Evolutionary conservation across 1,140 invertebrate genomes (phyloP).

Genomic region (Drosophila ironensis): DNA sequence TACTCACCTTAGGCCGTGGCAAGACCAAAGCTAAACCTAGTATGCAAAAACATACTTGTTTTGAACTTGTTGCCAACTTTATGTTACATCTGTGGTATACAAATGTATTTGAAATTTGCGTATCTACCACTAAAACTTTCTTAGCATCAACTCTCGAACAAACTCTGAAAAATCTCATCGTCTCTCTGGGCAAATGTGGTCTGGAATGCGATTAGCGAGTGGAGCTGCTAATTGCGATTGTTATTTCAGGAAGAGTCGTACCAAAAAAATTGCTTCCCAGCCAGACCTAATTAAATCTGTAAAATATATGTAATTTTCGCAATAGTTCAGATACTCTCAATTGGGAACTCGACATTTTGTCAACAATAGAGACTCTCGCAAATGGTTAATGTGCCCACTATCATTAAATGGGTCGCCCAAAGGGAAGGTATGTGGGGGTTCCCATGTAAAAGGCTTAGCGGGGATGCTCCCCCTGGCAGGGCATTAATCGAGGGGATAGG

Average conservation of each 20-base stretch:
- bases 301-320: neutral
- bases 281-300: neutral
- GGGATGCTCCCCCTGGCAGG: constrained; percentile 4
- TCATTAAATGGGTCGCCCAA: neutral
- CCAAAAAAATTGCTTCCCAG: neutral
- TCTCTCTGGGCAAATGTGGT: neutral
- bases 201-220: neutral
- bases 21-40: no score
- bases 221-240: neutral
- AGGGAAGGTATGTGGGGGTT: neutral
- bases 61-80: no score
- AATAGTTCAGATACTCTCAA: neutral
- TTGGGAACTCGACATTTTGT: neutral
- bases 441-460: neutral
- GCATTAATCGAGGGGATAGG: constrained; percentile 15
- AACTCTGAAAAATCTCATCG: no score
- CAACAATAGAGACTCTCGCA: neutral
- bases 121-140: no score
- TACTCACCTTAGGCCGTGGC: no score
- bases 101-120: no score
- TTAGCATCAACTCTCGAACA: no score
- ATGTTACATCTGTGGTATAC: no score
- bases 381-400: no score
- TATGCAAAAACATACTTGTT: no score
- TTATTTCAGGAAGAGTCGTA: neutral